Conservation (phyloP, 2,888 invertebrate genomes). For the Cybosia mesomella region DNA sequence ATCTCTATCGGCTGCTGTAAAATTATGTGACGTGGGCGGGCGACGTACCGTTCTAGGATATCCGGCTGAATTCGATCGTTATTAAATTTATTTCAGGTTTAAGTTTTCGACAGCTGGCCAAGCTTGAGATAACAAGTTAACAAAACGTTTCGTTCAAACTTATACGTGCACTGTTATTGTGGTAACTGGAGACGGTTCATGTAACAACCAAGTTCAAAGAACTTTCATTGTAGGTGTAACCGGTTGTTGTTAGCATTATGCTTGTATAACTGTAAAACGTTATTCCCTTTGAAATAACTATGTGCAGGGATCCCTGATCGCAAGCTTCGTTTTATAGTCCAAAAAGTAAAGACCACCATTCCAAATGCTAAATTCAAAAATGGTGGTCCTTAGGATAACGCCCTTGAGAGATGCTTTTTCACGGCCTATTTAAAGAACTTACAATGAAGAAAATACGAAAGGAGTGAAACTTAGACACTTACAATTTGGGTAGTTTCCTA, state of each 20-base stretch:
- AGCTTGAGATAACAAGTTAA: conserved; percentile 23
- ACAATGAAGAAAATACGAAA: too few relatives aligned
- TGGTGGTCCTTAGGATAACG: too few relatives aligned
- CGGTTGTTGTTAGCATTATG: not conserved
- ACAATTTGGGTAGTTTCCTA: too few relatives aligned
- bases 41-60: conserved; percentile 63
- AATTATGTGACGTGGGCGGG: conserved; percentile 80
- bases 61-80: conserved; percentile 65
- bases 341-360: too few relatives aligned
- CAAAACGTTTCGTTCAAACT: conserved; percentile 9
- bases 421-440: too few relatives aligned
- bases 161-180: not conserved
- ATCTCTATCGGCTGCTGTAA: conserved; percentile 79
- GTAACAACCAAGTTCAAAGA: conserved; percentile 2
- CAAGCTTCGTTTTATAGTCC: too few relatives aligned
- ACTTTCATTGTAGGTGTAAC: conserved; percentile 5
- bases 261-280: not conserved
- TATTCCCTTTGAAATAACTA: not conserved
- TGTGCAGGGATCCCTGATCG: too few relatives aligned
- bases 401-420: too few relatives aligned
- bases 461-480: too few relatives aligned
- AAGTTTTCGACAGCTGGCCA: conserved; percentile 29
- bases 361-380: too few relatives aligned
- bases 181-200: not conserved
- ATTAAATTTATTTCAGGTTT: conserved; percentile 56